Evolutionary conservation across 1,140 invertebrate species (phyloP).

Genomic region (Rhopalosiphum padi): DNA sequence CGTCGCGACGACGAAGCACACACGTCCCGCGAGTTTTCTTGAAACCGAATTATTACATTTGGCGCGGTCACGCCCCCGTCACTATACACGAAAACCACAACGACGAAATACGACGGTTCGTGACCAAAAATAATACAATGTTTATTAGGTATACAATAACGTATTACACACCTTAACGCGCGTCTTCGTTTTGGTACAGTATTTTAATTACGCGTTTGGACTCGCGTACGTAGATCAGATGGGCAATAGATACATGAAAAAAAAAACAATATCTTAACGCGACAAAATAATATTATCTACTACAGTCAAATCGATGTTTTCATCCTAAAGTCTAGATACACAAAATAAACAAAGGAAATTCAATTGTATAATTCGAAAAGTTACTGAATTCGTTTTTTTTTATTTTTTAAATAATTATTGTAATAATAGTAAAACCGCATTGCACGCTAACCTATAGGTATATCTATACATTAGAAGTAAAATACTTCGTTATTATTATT

Average conservation of each 20-base stretch:
- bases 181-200: background rate
- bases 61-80: background rate
- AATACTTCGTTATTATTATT: background rate
- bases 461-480: no score
- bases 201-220: background rate
- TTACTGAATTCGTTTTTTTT: background rate
- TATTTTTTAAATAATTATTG: background rate
- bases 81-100: no score
- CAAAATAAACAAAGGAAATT: background rate
- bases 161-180: background rate
- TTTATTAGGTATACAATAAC: background rate
- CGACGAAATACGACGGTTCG: background rate
- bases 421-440: background rate
- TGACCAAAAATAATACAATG: background rate
- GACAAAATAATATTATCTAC: background rate
- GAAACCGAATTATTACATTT: conserved; percentile 21
- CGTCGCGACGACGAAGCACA: background rate
- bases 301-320: background rate
- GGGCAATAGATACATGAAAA: background rate
- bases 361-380: background rate
- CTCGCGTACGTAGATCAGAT: background rate
- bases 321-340: background rate
- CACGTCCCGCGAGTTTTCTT: background rate
- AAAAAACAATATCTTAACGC: background rate
- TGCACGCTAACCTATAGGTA: background rate